Evolutionary conservation across 2,888 invertebrate species (phyloP).

Genomic region (Eupithecia vulgata): DNA sequence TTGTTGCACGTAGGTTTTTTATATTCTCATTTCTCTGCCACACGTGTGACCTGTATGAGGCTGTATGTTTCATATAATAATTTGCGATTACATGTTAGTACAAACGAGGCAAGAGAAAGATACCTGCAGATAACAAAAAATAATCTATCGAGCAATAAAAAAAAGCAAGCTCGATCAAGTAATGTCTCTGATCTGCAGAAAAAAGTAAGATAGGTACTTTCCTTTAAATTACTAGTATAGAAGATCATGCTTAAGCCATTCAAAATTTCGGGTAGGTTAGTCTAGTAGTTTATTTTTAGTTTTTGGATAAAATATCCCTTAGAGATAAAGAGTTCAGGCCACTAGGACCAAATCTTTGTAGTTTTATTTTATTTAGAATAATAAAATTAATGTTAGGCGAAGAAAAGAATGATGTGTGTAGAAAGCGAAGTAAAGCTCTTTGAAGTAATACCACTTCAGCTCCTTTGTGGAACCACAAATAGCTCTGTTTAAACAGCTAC

Average conservation of each 20-base stretch:
- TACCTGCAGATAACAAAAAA: not conserved
- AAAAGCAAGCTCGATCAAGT: not conserved
- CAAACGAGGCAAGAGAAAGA: not conserved
- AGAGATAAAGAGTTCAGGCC: not conserved
- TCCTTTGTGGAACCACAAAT: not conserved
- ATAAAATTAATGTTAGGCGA: not conserved
- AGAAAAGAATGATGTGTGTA: not conserved
- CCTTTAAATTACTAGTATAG: not conserved
- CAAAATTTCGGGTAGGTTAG: too few relatives aligned
- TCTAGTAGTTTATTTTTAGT: not conserved
- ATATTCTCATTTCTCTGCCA: not conserved
- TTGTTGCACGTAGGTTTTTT: constrained; percentile 10
- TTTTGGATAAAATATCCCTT: not conserved
- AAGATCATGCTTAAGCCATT: not conserved
- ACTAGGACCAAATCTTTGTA: not conserved
- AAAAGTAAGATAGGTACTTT: not conserved
- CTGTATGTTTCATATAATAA: not conserved
- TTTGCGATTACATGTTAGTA: not conserved
- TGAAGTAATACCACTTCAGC: not conserved
- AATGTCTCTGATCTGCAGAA: not conserved
- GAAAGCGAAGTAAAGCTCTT: not conserved
- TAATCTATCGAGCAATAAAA: not conserved
- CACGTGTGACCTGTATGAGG: not conserved
- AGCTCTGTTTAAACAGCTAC: not conserved
- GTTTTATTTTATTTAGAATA: not conserved